phyloP scores from a whole-genome alignment of 2,888 invertebrate species.

The Cheilosia scutellata region DNA sequence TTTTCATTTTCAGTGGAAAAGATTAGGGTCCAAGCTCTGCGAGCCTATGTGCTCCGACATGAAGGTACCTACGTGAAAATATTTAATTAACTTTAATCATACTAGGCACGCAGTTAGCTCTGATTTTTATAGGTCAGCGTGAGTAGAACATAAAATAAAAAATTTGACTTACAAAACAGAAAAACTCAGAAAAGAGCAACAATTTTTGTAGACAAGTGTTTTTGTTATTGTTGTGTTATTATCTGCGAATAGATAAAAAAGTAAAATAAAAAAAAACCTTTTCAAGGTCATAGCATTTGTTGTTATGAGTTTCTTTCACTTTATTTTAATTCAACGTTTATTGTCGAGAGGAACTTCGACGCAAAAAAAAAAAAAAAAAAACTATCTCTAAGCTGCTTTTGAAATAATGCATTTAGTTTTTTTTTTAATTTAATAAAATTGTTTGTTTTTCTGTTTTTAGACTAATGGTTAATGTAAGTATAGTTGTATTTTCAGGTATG shows the following conservation, averaged over 20 bases:
- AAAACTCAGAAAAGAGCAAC: conserved; percentile 10
- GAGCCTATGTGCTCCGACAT: not conserved
- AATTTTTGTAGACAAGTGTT: conserved; percentile 22
- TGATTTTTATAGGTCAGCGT: conserved; percentile 72
- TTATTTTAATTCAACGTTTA: not conserved
- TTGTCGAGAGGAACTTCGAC: not conserved
- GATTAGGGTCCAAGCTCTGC: not conserved
- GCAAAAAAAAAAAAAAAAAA: not conserved
- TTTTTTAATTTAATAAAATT: too few species aligned
- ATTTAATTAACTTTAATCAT: conserved; percentile 68
- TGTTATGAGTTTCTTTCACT: conserved; percentile 13
- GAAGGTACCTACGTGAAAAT: conserved; percentile 52
- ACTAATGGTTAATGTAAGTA: too few species aligned
- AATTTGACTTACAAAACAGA: conserved; percentile 39
- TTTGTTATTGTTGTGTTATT: conserved; percentile 38
- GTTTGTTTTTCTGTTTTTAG: too few species aligned
- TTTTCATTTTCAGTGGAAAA: conserved; percentile 53
- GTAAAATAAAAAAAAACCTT: conserved; percentile 29
- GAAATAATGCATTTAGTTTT: too few species aligned
- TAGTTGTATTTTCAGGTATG: too few species aligned
- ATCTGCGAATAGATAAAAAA: conserved; percentile 51
- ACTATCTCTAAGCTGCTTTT: too few species aligned
- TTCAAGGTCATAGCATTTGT: conserved; percentile 47
- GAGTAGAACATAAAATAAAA: conserved; percentile 65
- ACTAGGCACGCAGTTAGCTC: conserved; percentile 61